Evolutionary conservation across 2,113 vertebrate genomes (phyloP), one percentile per base, ranked within the genome.

Genomic region (Hipposideros armiger): DNA sequence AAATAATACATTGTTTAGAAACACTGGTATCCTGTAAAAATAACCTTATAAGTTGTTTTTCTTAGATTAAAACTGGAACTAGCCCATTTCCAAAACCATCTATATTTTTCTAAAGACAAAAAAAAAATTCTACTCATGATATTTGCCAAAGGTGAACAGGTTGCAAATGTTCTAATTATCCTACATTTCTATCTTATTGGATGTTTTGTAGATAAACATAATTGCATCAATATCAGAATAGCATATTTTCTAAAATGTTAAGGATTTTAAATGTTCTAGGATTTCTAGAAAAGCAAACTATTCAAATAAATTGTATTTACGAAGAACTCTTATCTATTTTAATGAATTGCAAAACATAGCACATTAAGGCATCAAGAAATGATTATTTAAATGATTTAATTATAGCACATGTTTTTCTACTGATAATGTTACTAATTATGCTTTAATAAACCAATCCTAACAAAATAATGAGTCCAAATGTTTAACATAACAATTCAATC

Each of bases 391-490:
- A 76, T 97, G 36, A 95, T 94, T 94, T 95, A 94, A 94, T 97
- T 96, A 97, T 50, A 86, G 22, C 22, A 88, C 15, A 78, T 92
- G 66, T 74, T 95, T 96, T 97, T 83, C 76, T 81, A 56, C 67
- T 92, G 81, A 97, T 92, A 95, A 95, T 95, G 64, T 82, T 94
- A 82, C 87, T 91, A 98, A 95, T 95, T 95, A 95, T 47, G 14
- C 40, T 93, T 96, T 96, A 94, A 97, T 83, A 95, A 95, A 78
- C 76, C 70, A 95, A 64, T 67, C 54, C 9, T 81, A 96, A 76
- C 28, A 83, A 95, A 89, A 93, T 58, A 94, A 93, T 87, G 77
- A 95, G 8, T 78, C 32, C n/a, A 88, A 96, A 82, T 91, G 28
- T 88, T 95, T 74, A 95, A 60, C 66, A 93, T 19, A 77, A 97